Evolutionary conservation across 2,888 invertebrate species (phyloP).

Genomic region (Hirtodrosophila histrioides): DNA sequence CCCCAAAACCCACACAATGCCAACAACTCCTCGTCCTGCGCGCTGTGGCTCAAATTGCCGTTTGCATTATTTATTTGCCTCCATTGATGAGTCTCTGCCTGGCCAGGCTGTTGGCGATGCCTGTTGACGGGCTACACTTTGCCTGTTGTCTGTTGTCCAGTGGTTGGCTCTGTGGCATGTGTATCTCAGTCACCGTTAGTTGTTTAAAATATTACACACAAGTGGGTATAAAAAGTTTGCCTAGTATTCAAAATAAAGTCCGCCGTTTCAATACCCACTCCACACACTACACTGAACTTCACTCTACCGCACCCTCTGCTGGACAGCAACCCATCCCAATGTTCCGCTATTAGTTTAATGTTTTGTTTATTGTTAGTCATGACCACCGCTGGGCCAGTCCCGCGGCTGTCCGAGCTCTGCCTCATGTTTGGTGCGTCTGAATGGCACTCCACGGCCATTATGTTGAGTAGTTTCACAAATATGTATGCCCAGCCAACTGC

Average conservation of each 20-base stretch:
- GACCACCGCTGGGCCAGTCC: constrained; percentile 53
- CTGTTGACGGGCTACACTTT: constrained; percentile 43
- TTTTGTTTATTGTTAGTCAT: constrained; percentile 75
- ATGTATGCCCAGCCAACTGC: constrained; percentile 44
- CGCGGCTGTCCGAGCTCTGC: constrained; percentile 15
- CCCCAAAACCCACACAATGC: constrained; percentile 14
- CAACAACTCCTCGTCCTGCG: constrained; percentile 27
- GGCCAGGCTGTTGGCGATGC: constrained; percentile 35
- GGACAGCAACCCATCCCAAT: constrained; percentile 42
- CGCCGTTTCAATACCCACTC: constrained; percentile 9
- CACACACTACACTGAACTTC: neutral
- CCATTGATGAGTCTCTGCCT: constrained; percentile 70
- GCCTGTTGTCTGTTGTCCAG: constrained; percentile 14
- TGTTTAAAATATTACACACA: constrained; percentile 75
- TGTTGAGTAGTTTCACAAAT: constrained; percentile 76
- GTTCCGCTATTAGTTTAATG: constrained; percentile 76
- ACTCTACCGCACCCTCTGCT: constrained; percentile 13
- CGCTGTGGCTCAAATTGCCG: constrained; percentile 74
- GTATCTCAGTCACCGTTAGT: constrained; percentile 62
- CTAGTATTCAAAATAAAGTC: constrained; percentile 50
- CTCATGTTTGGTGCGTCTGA: constrained; percentile 71
- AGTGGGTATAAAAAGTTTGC: constrained; percentile 37
- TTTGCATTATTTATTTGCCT: constrained; percentile 80
- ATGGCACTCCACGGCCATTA: constrained; percentile 76
- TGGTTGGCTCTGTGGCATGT: constrained; percentile 32